Percentiles rank a stretch among this genome's conserved stretches.
Evolutionary conservation across 37 sponge, comb jelly and placozoan species (phyloP).

Genomic region (Beroe ovata): DNA sequence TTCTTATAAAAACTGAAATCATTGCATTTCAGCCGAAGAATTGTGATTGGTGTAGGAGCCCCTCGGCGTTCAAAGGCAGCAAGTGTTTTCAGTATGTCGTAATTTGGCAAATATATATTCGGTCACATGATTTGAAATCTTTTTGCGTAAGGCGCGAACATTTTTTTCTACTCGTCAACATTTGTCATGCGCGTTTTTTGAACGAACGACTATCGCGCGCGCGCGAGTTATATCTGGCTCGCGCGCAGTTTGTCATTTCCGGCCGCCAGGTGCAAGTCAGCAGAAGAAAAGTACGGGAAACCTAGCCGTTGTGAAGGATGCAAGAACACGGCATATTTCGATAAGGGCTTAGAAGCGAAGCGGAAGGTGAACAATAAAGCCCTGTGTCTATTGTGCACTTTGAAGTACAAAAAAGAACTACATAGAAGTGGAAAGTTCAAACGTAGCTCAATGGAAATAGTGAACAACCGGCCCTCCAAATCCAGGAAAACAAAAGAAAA

Average conservation of each 20-base stretch:
- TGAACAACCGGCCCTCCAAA: not conserved
- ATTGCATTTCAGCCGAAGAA: slow-evolving; percentile 60
- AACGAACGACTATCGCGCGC: too few species aligned
- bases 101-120: not conserved
- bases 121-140: not conserved
- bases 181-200: not conserved
- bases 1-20: too few species aligned
- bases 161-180: not conserved
- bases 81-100: slow-evolving; percentile 59
- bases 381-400: slow-evolving; percentile 57
- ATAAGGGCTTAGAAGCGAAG: slow-evolving; percentile 47
- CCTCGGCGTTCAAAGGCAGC: slow-evolving; percentile 61
- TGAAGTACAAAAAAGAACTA: slow-evolving; percentile 56
- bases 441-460: slow-evolving; percentile 41
- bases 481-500: not conserved
- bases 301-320: slow-evolving; percentile 44
- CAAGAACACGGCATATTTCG: slow-evolving; percentile 52
- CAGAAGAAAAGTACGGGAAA: slow-evolving; percentile 60
- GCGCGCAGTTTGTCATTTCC: not conserved
- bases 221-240: not conserved
- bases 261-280: slow-evolving; percentile 22
- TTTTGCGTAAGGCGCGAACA: not conserved
- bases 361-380: slow-evolving; percentile 49
- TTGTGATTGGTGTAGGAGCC: slow-evolving; percentile 53
- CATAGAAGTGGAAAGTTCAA: slow-evolving; percentile 64